Percentiles rank a stretch among this genome's conserved stretches.
phyloP scores from a whole-genome alignment of 53 echinoderm and acorn worm genomes.

The Paracentrotus lividus region DNA sequence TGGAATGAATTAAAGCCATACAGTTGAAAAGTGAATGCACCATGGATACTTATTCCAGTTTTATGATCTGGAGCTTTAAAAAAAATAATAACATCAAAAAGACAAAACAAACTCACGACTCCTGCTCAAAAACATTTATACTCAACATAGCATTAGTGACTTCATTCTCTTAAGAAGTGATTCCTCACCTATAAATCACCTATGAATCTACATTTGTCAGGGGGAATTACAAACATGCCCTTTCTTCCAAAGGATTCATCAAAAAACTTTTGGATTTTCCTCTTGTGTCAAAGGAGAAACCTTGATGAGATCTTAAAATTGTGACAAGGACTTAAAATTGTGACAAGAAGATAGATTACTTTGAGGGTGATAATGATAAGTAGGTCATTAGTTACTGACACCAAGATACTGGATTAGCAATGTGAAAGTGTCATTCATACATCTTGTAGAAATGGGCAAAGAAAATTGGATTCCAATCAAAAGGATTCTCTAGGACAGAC shows the following conservation, averaged over 20 bases:
- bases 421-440: not conserved
- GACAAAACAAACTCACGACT: not conserved
- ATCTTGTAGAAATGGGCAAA: too few species aligned
- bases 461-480: too few species aligned
- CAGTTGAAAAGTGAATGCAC: not conserved
- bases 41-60: not conserved
- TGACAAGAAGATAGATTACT: not conserved
- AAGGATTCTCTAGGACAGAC: too few species aligned
- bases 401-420: not conserved
- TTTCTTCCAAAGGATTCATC: not conserved
- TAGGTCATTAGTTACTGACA: not conserved
- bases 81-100: too few species aligned
- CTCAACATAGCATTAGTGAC: not conserved
- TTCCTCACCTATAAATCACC: not conserved
- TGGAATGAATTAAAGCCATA: not conserved
- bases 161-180: not conserved
- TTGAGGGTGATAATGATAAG: not conserved
- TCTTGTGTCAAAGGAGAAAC: not conserved
- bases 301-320: not conserved
- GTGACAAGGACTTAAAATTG: not conserved
- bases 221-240: not conserved
- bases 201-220: too few species aligned
- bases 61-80: not conserved
- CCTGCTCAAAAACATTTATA: not conserved
- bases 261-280: not conserved